Evolutionary conservation across 2,888 invertebrate species (phyloP), one percentile per base, ranked within the genome.

Genomic region (Cosmopolites sordidus): DNA sequence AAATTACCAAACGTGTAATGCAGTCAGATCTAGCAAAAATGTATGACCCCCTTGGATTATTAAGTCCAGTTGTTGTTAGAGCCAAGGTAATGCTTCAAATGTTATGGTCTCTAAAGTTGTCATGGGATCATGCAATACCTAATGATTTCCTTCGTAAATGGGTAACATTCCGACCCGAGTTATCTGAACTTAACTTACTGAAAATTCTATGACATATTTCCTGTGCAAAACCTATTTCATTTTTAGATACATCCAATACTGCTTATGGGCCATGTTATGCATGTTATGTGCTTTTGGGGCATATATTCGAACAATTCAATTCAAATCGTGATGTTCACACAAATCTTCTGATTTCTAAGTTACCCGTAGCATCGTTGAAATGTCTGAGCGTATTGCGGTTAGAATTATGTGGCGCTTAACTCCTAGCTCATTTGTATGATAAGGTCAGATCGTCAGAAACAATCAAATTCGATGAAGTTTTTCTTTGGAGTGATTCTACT

Each of bases 401-500:
- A 11, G 60, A 61, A 47, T 43, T 60, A 15, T 57, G 51, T 17
- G 53, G 54, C 1, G 60, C 60, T 8, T 33, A 56, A 17, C 39
- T 61, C 5, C 27, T 56, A 8, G 49, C 53, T 0, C 37, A 51
- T 22, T n/a, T 60, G 12, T 14, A 44, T 2, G n/a, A 49, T 6
- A 52, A 52, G 30, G 43, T 57, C 2, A 29, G 8, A n/a, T 38
- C 16, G 11, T 54, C 61, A 9, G 43, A 58, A 14, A 48, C 47
- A 2, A n/a, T n/a, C n/a, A n/a, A n/a, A n/a, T n/a, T n/a, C n/a
- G n/a, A n/a, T n/a, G n/a, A n/a, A n/a, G n/a, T 17, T 11, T 9
- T 51, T 2, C 46, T 48, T 11, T 62, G 59, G 59, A 40, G 51
- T 14, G 62, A 63, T 48, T 61, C 61, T 6, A 52, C 51, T 2